Percentiles rank a stretch among this genome's conserved stretches.
phyloP scores from a whole-genome alignment of 2,113 vertebrate species.

The Anseranas semipalmata region DNA sequence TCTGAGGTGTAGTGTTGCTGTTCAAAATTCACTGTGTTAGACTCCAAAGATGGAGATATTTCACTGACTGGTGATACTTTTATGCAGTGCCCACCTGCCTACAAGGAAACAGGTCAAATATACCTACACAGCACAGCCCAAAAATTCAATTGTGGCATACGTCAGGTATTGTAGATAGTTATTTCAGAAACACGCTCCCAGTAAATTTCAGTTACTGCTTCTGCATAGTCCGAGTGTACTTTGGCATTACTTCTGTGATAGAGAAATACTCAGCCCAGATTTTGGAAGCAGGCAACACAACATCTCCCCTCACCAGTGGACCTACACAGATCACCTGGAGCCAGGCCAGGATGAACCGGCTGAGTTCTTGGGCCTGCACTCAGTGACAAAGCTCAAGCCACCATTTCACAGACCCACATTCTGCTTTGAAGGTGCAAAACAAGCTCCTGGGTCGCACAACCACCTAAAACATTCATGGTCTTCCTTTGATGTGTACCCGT shows the following conservation, averaged over 20 bases:
- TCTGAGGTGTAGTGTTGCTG: not conserved
- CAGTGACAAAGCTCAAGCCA: not conserved
- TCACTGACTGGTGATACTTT: not conserved
- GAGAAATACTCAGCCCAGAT: not conserved
- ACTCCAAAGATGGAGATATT: not conserved
- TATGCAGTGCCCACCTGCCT: not conserved
- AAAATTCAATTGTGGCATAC: not conserved
- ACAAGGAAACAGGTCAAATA: not conserved
- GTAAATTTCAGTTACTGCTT: not conserved
- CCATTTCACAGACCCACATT: not conserved
- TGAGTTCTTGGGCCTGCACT: not conserved
- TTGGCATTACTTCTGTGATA: not conserved
- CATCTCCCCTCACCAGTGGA: not conserved
- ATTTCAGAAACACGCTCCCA: not conserved
- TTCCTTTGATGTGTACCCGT: not conserved
- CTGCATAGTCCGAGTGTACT: not conserved
- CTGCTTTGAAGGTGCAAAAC: not conserved
- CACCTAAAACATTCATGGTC: not conserved
- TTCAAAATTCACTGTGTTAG: not conserved
- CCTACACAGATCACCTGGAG: not conserved
- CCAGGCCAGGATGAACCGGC: not conserved
- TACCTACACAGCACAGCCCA: not conserved
- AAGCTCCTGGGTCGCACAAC: not conserved
- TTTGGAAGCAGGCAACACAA: not conserved
- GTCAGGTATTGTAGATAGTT: not conserved